Base-by-base conservation (phyloP, 2,888 invertebrate species). In the Osmoderma eremita region DNA sequence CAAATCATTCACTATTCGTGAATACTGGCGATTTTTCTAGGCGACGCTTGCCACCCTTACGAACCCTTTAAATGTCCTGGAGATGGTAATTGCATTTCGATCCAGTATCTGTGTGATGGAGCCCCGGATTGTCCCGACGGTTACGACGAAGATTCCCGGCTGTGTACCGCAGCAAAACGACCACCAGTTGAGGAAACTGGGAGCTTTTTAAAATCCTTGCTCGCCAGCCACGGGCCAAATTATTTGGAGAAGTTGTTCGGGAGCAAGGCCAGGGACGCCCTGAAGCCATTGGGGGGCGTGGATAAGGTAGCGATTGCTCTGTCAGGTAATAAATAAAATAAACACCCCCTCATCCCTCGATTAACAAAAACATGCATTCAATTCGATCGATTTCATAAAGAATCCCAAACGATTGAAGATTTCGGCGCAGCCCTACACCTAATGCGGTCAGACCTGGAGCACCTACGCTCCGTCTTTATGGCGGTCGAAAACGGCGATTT, bases 161-260 rank as follows among this genome's bases (percentile, higher is more conserved):
- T 97, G 22, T 97, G 97, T 84, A 97, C 97, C 73, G 97, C 97
- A 81, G 97, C 97, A 18, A 97, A 96, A 82, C 88, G 97, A 78
- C 97, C 97, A 74, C 97, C 97, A 58, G 97, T 97, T 36, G 97
- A 97, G 82, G 97, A 97, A 82, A 97, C 97, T 0, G 94, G 95
- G 49, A 95, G 95, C 69, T 98, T 97, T 82, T 85, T 98, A 73
- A 95, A 97, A 81, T 96, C 96, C 18, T 86, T 98, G 74, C 86
- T 98, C 77, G 94, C 95, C 53, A 95, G 96, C 71, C 97, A 97
- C 81, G 97, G 97, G 71, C 96, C 96, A 73, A 96, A 97, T 85
- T 97, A 97, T 83, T 86, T 97, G 81, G 96, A 96, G 84, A 98
- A 97, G 84, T 86, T 97, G 67, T 98, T 98, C 79, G 97, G 97